Evolutionary conservation across 2,888 invertebrate species (phyloP), one percentile per base, ranked within the genome.

Genomic region (Pachydiplax longipennis): DNA sequence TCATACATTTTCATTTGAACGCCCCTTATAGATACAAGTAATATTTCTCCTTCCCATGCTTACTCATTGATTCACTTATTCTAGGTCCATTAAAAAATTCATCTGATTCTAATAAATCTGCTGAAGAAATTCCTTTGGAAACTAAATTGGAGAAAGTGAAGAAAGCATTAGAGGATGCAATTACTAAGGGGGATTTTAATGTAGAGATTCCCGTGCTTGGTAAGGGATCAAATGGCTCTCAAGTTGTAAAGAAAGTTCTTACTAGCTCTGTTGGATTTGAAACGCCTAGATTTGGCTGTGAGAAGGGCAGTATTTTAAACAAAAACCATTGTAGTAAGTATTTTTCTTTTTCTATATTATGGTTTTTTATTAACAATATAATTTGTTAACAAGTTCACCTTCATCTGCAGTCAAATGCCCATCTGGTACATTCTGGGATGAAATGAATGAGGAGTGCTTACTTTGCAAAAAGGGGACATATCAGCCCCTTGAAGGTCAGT

Each of bases 381-480:
- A 25, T 13, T 5, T 90, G 90, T 93, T 4, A 61, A 22, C n/a
- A 58, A 53, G 18, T 58, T 58, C n/a, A 18, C n/a, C 58, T 87
- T 35, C 13, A 10, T n/a, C n/a, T 35, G 15, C 92, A 96, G 96
- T 96, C 10, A 95, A 95, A 93, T 96, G 96, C 93, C 96, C 96
- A 3, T 93, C 94, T 91, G 96, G 96, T 22, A 96, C 96, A 0
- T 96, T 95, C 93, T 96, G 95, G 93, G 95, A 96, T 93, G 93
- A 94, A 4, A 94, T 94, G 0, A 93, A 93, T 8, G 94, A 94
- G 91, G 93, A 93, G n/a, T 96, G 96, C 92, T 95, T 95, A 91
- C 94, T 95, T 53, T 96, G 96, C 92, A 94, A 94, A 15, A 93
- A 95, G 90, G 96, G 96, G 2, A 94, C 94, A n/a, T 96, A 95